Base-by-base conservation (phyloP, 2,888 invertebrate genomes). In the Drosophila buzzatii region DNA sequence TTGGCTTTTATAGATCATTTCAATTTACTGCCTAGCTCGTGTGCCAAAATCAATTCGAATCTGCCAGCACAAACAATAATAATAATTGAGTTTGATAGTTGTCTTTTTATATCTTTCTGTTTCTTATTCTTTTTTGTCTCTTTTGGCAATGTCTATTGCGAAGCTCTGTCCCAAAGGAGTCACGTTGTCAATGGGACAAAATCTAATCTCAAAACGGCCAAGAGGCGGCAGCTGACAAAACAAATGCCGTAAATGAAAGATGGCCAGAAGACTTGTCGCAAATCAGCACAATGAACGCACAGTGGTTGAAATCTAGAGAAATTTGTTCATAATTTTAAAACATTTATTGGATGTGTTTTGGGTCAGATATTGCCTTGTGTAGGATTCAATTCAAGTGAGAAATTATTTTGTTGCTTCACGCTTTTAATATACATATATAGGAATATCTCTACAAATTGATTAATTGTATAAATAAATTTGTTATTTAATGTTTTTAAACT, bases 231-330 rank as follows among this genome's bases (percentile, higher is more conserved):
- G 82, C 75, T 85, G 85, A 76, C 85, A 89, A 85, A 87, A 85
- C 89, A 85, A 85, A 85, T 82, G 80, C 74, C 74, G 79, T 87
- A 85, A 89, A 89, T 89, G 82, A 89, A 74, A 71, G 77, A 79
- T 82, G 69, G 72, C 70, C 71, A 81, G 73, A 76, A 81, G 70
- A 75, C 64, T 83, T 73, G 73, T 78, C 73, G 60, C 75, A 74
- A 67, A 57, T 45, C 63, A 69, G 69, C 49, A 42, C 35, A 61
- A 57, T 39, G 44, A 51, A 49, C 44, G 64, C 20, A 78, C 81
- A 73, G 62, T 80, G 78, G 67, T 2, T 2, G 18, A 2, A 39
- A 35, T 2, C 12, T 9, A 41, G 31, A 23, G 5, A 55, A 61
- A 55, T 8, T 31, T 20, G 23, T 8, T 31, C 4, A 20, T n/a